phyloP scores from a whole-genome alignment of 1,140 invertebrate species.

The Neoseiulus cucumeris region DNA sequence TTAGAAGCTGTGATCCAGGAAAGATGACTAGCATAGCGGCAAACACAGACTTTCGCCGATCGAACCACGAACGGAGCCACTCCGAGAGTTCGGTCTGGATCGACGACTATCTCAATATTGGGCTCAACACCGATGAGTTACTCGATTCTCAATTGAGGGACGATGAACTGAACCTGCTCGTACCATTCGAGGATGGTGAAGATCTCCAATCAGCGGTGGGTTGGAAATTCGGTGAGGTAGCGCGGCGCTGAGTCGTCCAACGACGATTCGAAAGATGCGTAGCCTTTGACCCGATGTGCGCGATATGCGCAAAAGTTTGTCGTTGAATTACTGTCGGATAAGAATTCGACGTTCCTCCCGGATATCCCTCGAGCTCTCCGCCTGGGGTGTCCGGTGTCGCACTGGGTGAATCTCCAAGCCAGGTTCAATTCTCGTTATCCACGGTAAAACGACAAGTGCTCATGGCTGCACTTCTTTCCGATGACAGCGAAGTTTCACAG shows the following conservation, averaged over 20 bases:
- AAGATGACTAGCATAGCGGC: neutral
- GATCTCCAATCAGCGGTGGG: neutral
- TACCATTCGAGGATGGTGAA: neutral
- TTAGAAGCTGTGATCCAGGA: no score
- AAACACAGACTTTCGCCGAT: neutral
- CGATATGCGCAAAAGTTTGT: neutral
- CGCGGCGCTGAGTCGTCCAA: neutral
- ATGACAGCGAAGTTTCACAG: no score
- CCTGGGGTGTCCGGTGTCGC: no score
- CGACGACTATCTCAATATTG: neutral
- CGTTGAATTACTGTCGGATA: no score
- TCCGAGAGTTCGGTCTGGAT: neutral
- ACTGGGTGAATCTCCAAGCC: no score
- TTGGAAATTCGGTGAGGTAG: neutral
- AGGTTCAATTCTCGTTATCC: no score
- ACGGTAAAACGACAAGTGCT: no score
- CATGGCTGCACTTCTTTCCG: no score
- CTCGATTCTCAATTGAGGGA: neutral
- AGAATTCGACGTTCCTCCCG: no score
- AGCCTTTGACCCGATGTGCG: constrained; percentile 7
- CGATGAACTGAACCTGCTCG: neutral
- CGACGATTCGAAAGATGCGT: neutral
- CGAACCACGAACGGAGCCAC: neutral
- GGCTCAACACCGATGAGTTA: neutral
- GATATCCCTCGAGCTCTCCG: no score